Evolutionary conservation across 2,888 invertebrate species (phyloP).

Genomic region (Amphimallon solstitiale): DNA sequence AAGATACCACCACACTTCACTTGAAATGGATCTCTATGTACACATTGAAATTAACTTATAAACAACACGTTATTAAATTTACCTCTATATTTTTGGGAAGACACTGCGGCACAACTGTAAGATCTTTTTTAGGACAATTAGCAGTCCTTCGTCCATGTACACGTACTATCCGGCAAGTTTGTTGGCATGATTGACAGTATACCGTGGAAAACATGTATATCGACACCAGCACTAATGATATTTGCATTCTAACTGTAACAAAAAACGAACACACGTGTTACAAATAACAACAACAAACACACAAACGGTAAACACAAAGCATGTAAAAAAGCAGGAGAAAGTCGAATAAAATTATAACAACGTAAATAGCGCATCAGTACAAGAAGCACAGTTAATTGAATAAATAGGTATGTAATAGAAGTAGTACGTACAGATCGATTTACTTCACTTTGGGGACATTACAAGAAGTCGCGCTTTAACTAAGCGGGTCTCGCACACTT

Average conservation of each 20-base stretch:
- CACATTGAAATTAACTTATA: no score
- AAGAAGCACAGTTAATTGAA: no score
- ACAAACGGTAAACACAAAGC: background rate
- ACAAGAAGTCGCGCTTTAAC: background rate
- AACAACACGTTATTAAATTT: conserved; percentile 43
- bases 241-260: conserved; percentile 34
- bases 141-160: conserved; percentile 55
- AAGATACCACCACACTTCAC: no score
- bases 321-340: background rate
- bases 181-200: conserved; percentile 23
- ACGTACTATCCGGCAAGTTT: conserved; percentile 48
- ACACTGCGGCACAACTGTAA: conserved; percentile 56
- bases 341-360: background rate
- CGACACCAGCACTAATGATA: conserved; percentile 21
- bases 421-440: background rate
- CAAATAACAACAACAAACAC: background rate
- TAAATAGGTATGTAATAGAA: background rate
- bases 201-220: conserved; percentile 28
- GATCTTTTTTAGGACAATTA: conserved; percentile 57
- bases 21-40: no score
- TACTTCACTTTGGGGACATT: background rate
- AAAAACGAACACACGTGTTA: conserved; percentile 2
- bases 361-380: no score
- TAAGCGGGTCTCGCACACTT: background rate
- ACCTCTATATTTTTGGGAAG: conserved; percentile 57